phyloP scores from a whole-genome alignment of 2,888 invertebrate genomes.

The Perizoma affinitatum region DNA sequence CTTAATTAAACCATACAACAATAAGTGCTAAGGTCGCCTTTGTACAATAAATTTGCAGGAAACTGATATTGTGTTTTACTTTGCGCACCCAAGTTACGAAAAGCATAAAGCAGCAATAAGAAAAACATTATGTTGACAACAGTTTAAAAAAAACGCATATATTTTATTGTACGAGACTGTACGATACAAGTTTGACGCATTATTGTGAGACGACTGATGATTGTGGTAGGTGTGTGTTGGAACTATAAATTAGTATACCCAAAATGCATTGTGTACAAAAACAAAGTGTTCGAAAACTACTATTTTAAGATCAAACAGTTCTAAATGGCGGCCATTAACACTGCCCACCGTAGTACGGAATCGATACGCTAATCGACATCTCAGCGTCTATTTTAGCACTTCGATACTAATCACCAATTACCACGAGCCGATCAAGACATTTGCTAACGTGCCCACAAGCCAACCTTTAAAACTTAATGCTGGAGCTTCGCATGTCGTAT shows the following conservation, averaged over 20 bases:
- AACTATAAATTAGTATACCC: constrained; percentile 63
- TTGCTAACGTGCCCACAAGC: constrained; percentile 41
- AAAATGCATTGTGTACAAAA: constrained; percentile 72
- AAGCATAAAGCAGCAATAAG: too few relatives aligned
- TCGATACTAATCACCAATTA: constrained; percentile 75
- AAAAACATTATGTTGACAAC: too few relatives aligned
- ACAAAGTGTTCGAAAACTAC: constrained; percentile 69
- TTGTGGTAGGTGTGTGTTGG: constrained; percentile 55
- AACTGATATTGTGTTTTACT: too few relatives aligned
- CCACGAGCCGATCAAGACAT: constrained; percentile 59
- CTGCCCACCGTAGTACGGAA: constrained; percentile 68
- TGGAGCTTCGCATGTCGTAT: background rate
- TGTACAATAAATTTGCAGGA: too few relatives aligned
- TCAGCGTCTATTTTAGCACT: constrained; percentile 71
- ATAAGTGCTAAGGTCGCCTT: too few relatives aligned
- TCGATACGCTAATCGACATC: constrained; percentile 70
- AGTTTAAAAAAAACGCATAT: too few relatives aligned
- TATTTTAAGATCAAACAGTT: constrained; percentile 70
- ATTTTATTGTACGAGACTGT: too few relatives aligned
- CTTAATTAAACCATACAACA: too few relatives aligned
- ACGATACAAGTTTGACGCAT: constrained; percentile 64
- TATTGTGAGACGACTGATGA: constrained; percentile 52
- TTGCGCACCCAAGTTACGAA: too few relatives aligned
- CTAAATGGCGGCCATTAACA: constrained; percentile 71
- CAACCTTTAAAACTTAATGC: constrained; percentile 34